phyloP scores from a whole-genome alignment of 2,888 invertebrate genomes.

The Rhorus exstirpatorius region DNA sequence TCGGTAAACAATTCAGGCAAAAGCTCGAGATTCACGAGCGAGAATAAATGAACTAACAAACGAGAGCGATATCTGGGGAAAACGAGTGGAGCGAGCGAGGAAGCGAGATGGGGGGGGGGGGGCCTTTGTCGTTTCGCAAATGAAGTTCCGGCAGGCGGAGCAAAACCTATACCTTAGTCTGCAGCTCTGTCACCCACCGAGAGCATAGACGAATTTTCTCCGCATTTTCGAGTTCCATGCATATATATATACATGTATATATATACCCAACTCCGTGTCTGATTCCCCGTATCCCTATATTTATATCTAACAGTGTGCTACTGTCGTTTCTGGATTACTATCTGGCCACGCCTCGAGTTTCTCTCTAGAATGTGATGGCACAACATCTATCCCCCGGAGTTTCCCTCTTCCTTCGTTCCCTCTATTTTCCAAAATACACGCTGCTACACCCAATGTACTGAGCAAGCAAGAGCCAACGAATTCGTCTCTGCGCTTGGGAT shows the following conservation, averaged over 20 bases:
- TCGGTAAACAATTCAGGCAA: conserved; percentile 60
- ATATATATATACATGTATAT: conserved; percentile 26
- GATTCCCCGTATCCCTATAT: conserved; percentile 15
- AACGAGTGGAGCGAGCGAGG: conserved; percentile 27
- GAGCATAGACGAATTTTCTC: conserved; percentile 68
- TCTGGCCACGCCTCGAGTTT: conserved; percentile 66
- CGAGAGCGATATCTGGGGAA: conserved; percentile 43
- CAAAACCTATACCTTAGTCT: conserved; percentile 52
- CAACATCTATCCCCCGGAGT: conserved; percentile 50
- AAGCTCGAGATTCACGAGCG: conserved; percentile 52
- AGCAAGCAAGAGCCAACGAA: conserved; percentile 51
- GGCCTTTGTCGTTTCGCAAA: conserved; percentile 69
- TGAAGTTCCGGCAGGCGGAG: conserved; percentile 66
- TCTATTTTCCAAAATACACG: conserved; percentile 52
- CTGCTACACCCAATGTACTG: conserved; percentile 35
- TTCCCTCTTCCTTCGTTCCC: conserved; percentile 12
- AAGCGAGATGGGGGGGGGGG: conserved; percentile 31
- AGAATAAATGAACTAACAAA: conserved; percentile 64
- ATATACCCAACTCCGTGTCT: conserved; percentile 25
- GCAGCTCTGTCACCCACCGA: conserved; percentile 63
- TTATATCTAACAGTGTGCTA: conserved; percentile 26
- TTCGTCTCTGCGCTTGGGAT: conserved; percentile 54
- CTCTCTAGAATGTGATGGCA: conserved; percentile 46
- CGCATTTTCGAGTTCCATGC: conserved; percentile 37
- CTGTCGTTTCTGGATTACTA: conserved; percentile 63